phyloP scores from a whole-genome alignment of 2,888 invertebrate species.

The Macrophya annulata region DNA sequence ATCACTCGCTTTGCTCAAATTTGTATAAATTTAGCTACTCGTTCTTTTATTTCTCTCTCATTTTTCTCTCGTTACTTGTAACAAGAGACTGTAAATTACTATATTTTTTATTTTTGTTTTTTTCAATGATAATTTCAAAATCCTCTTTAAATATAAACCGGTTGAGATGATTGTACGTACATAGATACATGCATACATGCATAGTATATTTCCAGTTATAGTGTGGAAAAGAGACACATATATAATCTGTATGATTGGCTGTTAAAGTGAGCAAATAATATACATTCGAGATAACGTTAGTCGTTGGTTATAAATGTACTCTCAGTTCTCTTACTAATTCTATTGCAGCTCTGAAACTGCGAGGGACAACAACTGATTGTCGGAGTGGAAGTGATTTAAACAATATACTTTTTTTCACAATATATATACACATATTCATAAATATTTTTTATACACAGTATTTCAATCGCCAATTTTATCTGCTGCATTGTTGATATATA shows the following conservation, averaged over 20 bases:
- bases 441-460: not conserved
- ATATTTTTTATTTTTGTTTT: not conserved
- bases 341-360: slow-evolving; percentile 39
- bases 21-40: not conserved
- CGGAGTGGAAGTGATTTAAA: not conserved
- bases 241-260: not conserved
- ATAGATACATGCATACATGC: no score
- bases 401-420: not conserved
- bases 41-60: not conserved
- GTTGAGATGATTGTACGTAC: not conserved
- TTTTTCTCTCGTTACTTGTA: not conserved
- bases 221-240: not conserved
- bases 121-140: not conserved
- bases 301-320: slow-evolving; percentile 17
- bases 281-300: not conserved
- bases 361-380: slow-evolving; percentile 18
- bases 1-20: not conserved
- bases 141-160: not conserved
- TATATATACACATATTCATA: not conserved
- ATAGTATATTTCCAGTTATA: no score
- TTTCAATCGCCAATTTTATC: not conserved
- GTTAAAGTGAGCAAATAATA: not conserved
- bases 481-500: not conserved
- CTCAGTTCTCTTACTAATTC: not conserved
- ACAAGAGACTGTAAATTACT: not conserved